Conservation (phyloP, 2,797 vertebrate genomes). For the Semaprochilodus insignis region DNA sequence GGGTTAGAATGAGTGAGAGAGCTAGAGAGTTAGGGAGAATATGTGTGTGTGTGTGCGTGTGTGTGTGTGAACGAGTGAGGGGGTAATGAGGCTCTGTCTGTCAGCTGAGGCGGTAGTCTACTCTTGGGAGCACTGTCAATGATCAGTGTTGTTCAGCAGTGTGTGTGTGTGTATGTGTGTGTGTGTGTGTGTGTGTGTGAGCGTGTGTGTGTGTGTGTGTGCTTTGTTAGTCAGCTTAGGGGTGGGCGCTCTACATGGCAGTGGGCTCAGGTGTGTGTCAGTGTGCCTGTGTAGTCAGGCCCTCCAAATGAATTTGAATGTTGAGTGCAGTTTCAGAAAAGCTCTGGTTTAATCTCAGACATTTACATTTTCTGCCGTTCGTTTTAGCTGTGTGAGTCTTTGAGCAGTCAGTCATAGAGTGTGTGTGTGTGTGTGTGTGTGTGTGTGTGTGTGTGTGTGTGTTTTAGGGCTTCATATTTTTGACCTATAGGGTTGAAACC, state of each 20-base stretch:
- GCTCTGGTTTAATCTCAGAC: not conserved
- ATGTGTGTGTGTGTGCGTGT: too few species aligned
- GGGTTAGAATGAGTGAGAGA: too few species aligned
- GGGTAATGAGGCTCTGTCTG: slow-evolving; percentile 55
- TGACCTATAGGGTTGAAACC: too few species aligned
- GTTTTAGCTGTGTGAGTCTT: not conserved
- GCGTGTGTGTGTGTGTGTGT: not conserved
- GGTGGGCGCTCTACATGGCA: slow-evolving; percentile 5
- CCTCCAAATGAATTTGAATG: slow-evolving; percentile 30
- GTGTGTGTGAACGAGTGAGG: not conserved
- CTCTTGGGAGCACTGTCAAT: slow-evolving; percentile 33
- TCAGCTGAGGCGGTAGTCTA: slow-evolving; percentile 34
- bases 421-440: too few species aligned
- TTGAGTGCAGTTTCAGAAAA: slow-evolving; percentile 33
- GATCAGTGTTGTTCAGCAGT: slow-evolving; percentile 38
- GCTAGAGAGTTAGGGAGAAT: too few species aligned
- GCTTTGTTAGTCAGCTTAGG: slow-evolving; percentile 10
- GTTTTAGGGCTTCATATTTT: too few species aligned
- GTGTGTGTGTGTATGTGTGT: slow-evolving; percentile 2
- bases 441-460: slow-evolving; percentile 18
- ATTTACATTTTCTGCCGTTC: not conserved
- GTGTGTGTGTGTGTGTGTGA: slow-evolving; percentile 3
- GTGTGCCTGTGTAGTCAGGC: not conserved
- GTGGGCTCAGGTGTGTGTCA: slow-evolving; percentile 24
- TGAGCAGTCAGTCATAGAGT: not conserved